These are phyloP conservation scores for Drymodes brunneopygia DNA, from an alignment of 2,113 vertebrate genomes.

Conservation along the genomic window DNA sequence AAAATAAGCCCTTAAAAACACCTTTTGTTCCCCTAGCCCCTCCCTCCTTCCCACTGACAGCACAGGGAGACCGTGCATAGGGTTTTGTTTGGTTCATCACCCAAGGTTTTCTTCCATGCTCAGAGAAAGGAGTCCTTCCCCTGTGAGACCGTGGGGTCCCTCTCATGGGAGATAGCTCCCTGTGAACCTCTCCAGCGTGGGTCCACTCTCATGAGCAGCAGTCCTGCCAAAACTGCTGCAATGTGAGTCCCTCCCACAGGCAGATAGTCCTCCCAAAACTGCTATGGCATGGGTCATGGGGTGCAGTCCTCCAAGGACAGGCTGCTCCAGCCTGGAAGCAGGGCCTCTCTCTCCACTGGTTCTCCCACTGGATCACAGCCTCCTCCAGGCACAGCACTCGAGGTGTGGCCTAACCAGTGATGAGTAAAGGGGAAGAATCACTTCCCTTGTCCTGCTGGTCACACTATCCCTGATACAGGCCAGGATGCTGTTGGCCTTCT, in stretches of 20 bases:
- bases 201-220: background rate
- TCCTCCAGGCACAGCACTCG: background rate
- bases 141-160: rapidly evolving
- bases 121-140: too few relatives aligned
- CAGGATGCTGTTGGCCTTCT: background rate
- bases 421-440: too few relatives aligned
- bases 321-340: background rate
- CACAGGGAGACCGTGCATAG: rapidly evolving
- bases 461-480: background rate
- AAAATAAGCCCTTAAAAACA: background rate
- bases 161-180: too few relatives aligned
- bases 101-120: too few relatives aligned
- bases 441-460: background rate
- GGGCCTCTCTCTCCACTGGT: rapidly evolving
- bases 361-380: background rate
- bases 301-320: background rate
- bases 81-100: background rate
- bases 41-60: background rate
- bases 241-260: background rate
- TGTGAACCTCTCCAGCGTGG: rapidly evolving
- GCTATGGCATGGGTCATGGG: rapidly evolving
- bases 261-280: background rate
- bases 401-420: background rate
- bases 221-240: background rate
- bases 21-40: background rate